Base-by-base conservation (phyloP, 1,140 invertebrate species). In the Alviniconcha marisindica region DNA sequence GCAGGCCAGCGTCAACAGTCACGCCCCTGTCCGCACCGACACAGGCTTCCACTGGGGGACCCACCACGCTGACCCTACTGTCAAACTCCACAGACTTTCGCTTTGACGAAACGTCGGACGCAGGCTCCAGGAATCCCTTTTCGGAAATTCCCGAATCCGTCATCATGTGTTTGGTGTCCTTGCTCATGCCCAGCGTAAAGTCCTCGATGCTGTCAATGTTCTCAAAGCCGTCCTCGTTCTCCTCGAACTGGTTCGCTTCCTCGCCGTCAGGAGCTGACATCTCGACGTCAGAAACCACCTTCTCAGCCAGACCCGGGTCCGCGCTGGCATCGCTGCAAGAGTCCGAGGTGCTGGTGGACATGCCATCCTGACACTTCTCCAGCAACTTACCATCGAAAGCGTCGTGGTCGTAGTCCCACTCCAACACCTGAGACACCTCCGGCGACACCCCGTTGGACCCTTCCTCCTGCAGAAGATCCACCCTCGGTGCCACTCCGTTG, bases 111-210 rank as follows among this genome's bases (percentile, higher is more conserved):
- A 51, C 14, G 24, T 54, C 48, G 40, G 31, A n/a, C 21, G 73
- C 51, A 24, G 54, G 79, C 44, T 81, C 83, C 15, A 31, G 12
- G 12, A 66, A 74, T 28, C 42, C 81, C 44, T 76, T 77, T 7
- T 88, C 85, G 5, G 87, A 89, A 2, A 90, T 90, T 2, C 89
- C 89, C 77, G 89, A 90, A 77, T 90, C 89, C 0, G 85, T 88
- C 89, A 90, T 89, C 10, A 86, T 77, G n/a, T 86, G 87, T 33
- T 86, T 80, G 0, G 83, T 56, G 28, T 84, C 87, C 40, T 87
- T 83, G 3, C 69, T 73, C 36, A 87, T 76, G 0, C 54, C 69
- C 5, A 84, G 71, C 2, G 85, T 66, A 60, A 83, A 87, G 60
- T 84, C 81, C 28, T 84, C 81, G 21, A 84, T 40, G 54, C 83